A percentile compares a stretch with the other conserved stretches of the same genome.
phyloP scores from a whole-genome alignment of 1,140 invertebrate species.

The Globodera rostochiensis region DNA sequence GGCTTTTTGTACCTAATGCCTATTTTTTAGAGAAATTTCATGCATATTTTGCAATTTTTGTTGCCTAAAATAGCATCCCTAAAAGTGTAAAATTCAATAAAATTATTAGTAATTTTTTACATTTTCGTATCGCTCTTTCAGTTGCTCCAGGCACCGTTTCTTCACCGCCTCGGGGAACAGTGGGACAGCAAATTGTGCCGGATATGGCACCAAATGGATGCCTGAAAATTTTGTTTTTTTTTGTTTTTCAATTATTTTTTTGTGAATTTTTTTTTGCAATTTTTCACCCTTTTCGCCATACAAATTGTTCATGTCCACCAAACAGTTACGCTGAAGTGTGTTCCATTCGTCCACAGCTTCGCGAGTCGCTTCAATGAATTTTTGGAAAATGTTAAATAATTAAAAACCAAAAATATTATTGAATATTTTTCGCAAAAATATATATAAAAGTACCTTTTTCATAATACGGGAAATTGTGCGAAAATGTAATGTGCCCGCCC shows the following conservation, averaged over 20 bases:
- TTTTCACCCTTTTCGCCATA: conserved; percentile 48
- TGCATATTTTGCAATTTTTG: neutral
- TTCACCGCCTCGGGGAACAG: conserved; percentile 64
- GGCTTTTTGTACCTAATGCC: too few relatives aligned
- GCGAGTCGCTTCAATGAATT: conserved; percentile 51
- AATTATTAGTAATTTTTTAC: neutral
- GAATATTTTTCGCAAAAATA: neutral
- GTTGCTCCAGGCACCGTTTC: conserved; percentile 52
- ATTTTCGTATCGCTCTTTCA: conserved; percentile 65
- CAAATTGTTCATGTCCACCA: conserved; percentile 65
- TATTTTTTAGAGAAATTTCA: too few relatives aligned
- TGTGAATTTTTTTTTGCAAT: neutral
- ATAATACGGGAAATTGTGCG: conserved; percentile 64
- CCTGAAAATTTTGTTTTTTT: conserved; percentile 21
- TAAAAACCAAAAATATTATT: too few relatives aligned
- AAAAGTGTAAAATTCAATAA: too few relatives aligned
- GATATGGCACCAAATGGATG: conserved; percentile 63
- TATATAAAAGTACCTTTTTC: conserved; percentile 47
- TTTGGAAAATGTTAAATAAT: neutral
- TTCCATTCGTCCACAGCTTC: conserved; percentile 66
- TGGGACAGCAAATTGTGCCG: conserved; percentile 65
- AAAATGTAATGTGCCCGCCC: conserved; percentile 65
- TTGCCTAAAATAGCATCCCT: too few relatives aligned
- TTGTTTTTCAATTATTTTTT: conserved; percentile 16
- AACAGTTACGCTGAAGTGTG: conserved; percentile 58